These are phyloP conservation scores for Drosophila pegasa DNA, from an alignment of 2,888 invertebrate species.

Conservation along the genomic window DNA sequence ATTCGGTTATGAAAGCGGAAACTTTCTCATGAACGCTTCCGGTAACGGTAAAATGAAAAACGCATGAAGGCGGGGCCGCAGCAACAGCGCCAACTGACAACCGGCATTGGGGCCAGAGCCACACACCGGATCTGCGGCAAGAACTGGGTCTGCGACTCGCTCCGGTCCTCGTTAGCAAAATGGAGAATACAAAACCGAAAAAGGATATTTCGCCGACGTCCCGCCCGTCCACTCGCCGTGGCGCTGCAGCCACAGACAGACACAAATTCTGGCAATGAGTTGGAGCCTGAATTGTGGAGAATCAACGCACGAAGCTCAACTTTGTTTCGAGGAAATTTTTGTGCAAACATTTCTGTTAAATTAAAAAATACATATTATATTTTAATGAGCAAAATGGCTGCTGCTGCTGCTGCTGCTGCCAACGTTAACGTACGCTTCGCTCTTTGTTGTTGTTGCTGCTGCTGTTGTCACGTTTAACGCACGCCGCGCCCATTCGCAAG, in stretches of 20 bases:
- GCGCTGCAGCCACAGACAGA: conserved; percentile 47
- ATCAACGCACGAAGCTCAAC: conserved; percentile 62
- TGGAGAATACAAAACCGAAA: conserved; percentile 40
- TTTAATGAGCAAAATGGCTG: conserved; percentile 84
- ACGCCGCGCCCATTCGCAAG: conserved; percentile 70
- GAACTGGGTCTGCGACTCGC: conserved; percentile 36
- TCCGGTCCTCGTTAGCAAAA: conserved; percentile 60
- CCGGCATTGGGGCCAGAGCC: conserved; percentile 15
- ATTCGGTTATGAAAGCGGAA: conserved; percentile 85
- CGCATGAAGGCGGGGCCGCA: conserved; percentile 56
- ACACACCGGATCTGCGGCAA: conserved; percentile 27
- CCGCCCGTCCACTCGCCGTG: conserved; percentile 2
- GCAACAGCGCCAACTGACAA: conserved; percentile 20
- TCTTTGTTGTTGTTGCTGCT: conserved; percentile 25
- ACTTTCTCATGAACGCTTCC: conserved; percentile 83
- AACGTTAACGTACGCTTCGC: conserved; percentile 27
- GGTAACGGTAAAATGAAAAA: conserved; percentile 69
- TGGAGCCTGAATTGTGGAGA: conserved; percentile 44
- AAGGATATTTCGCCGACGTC: conserved; percentile 25
- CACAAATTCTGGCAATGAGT: conserved; percentile 37
- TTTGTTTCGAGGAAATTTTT: conserved; percentile 81
- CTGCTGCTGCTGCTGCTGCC: conserved; percentile 55
- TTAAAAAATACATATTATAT: conserved; percentile 84
- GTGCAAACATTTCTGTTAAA: conserved; percentile 84
- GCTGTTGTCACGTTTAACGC: conserved; percentile 73